Base-by-base conservation (phyloP, 2,888 invertebrate species). In the Drosophila antonietae region DNA sequence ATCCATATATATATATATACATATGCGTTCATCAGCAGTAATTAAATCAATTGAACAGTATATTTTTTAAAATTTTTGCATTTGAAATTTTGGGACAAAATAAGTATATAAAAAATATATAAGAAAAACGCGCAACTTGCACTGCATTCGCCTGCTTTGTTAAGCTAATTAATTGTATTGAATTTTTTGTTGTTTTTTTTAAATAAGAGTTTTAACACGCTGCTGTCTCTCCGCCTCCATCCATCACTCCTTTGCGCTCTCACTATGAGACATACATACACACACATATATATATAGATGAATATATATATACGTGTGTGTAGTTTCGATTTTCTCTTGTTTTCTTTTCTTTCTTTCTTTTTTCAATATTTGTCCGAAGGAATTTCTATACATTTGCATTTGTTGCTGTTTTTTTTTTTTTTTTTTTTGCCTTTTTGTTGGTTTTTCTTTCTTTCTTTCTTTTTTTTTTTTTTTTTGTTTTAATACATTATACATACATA, bases 401-500 rank as follows among this genome's bases (percentile, higher is more conserved):
- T 68, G 52, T 41, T 43, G 63, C 78, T 65, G 68, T 59, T 37
- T 43, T 41, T 57, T 66, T 66, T 68, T 81, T 65, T 70, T 59
- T 37, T 43, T 41, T 57, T 66, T 66, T 68, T 51, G 41, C 63
- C 60, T 73, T 69, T 73, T 76, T 72, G 55, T 73, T 73, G 68
- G 55, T 65, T 39, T 57, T 64, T 75, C 46, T 59, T 60, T 67
- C 62, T 63, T 56, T 53, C 68, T 58, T 37, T 49, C 4, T 12
- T 67, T 72, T 66, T 43, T 69, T 20, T 20, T 20, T 20, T 2
- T 20, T 20, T 56, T 73, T 65, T 67, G 47, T 80, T 69, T 58
- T 62, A 49, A 75, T 79, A 73, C 76, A 84, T 76, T 76, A 75
- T 69, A 88, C 74, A 83, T 87, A 87, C 69, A 83, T 83, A 80